Percentiles rank a stretch among this genome's conserved stretches.
Evolutionary conservation across 2,888 invertebrate species (phyloP).

Genomic region (Synergus gifuensis): DNA sequence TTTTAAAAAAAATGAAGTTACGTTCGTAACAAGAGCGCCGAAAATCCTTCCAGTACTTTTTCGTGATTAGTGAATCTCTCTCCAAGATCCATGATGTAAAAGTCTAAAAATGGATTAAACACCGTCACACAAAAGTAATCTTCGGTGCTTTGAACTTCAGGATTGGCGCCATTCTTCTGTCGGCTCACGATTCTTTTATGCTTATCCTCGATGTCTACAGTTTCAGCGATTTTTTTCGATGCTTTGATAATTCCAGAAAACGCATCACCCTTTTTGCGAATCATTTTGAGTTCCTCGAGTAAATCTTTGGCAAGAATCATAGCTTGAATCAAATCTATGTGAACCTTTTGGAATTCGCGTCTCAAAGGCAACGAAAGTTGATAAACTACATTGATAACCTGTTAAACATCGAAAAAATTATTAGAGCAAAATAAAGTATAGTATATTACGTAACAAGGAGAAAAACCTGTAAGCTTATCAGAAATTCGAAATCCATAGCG

Average conservation of each 20-base stretch:
- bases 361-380: constrained; percentile 15
- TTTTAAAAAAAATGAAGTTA: too few species aligned
- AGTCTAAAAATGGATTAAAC: constrained; percentile 2
- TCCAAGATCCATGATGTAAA: neutral
- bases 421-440: too few species aligned
- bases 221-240: constrained; percentile 12
- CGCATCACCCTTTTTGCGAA: neutral
- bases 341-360: constrained; percentile 22
- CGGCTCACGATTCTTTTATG: too few species aligned
- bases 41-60: constrained; percentile 7
- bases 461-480: neutral
- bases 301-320: constrained; percentile 7
- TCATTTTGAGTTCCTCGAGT: neutral
- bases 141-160: constrained; percentile 1
- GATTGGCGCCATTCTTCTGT: constrained; percentile 7
- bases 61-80: constrained; percentile 8
- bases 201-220: too few species aligned
- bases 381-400: constrained; percentile 8
- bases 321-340: constrained; percentile 8
- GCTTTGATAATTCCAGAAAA: constrained; percentile 1
- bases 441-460: too few species aligned
- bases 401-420: too few species aligned
- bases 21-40: too few species aligned
- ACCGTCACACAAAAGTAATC: constrained; percentile 12
- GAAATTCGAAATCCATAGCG: constrained; percentile 20